Conservation (phyloP, 37 sponge, comb jelly and placozoan species). For the Beroe forskalii region DNA sequence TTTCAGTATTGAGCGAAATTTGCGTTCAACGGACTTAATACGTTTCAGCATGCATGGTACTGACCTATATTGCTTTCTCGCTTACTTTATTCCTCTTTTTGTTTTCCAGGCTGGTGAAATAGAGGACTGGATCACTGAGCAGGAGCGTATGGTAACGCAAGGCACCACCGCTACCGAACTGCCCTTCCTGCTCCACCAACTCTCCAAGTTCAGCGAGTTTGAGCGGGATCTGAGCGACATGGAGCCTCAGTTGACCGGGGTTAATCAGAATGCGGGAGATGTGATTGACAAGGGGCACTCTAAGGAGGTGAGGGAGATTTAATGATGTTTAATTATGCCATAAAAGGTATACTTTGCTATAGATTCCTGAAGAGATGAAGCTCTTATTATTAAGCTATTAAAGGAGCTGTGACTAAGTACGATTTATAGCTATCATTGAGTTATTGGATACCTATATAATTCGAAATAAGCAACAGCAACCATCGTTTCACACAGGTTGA, state of each 20-base stretch:
- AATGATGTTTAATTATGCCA: background rate
- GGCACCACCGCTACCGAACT: slow-evolving; percentile 25
- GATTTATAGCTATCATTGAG: no score
- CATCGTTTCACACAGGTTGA: slow-evolving; percentile 38
- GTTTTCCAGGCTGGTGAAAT: slow-evolving; percentile 35
- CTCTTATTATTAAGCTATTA: no score
- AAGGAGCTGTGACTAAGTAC: no score
- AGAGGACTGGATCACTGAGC: slow-evolving; percentile 54
- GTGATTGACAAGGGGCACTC: slow-evolving; percentile 46
- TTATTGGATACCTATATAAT: no score
- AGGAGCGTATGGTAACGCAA: slow-evolving; percentile 23
- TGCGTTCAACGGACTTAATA: no score
- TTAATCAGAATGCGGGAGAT: slow-evolving; percentile 32
- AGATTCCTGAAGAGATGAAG: no score
- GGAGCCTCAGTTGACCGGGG: slow-evolving; percentile 37
- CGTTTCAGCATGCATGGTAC: no score
- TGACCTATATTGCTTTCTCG: no score
- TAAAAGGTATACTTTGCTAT: no score
- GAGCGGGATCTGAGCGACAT: slow-evolving; percentile 28
- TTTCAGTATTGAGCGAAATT: no score
- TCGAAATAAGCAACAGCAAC: no score
- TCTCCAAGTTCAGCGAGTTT: slow-evolving; percentile 22
- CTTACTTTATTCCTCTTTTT: no score
- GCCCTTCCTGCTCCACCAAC: slow-evolving; percentile 48
- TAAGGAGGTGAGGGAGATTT: slow-evolving; percentile 20